Evolutionary conservation across 2,888 invertebrate genomes (phyloP).

Genomic region (Trilocha varians): DNA sequence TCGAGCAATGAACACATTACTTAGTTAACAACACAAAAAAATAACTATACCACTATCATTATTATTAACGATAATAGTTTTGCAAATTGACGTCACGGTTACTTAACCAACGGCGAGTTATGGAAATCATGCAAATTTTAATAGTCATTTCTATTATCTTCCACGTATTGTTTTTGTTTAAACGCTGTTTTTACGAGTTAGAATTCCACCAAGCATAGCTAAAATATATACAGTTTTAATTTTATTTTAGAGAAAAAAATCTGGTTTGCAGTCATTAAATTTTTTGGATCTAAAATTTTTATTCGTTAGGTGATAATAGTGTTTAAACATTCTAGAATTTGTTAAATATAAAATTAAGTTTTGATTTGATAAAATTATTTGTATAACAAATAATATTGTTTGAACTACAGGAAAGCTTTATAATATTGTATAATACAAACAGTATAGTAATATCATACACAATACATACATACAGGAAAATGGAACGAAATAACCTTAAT

Average conservation of each 20-base stretch:
- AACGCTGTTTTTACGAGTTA: conserved; percentile 8
- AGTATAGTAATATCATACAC: no score
- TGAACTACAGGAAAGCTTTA: no score
- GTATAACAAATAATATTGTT: no score
- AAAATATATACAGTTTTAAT: conserved; percentile 10
- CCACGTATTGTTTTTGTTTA: conserved; percentile 1
- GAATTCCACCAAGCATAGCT: not conserved
- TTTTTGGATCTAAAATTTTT: not conserved
- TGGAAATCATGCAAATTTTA: conserved; percentile 21
- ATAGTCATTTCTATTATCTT: conserved; percentile 17
- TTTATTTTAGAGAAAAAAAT: not conserved
- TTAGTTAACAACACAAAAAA: conserved; percentile 5
- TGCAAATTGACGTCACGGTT: conserved; percentile 22
- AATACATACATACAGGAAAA: no score
- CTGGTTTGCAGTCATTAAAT: conserved; percentile 7
- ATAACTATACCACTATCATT: conserved; percentile 16
- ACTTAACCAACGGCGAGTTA: conserved; percentile 17
- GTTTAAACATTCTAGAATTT: not conserved
- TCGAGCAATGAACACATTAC: not conserved
- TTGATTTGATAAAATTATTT: no score
- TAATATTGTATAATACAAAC: no score
- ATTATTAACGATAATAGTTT: conserved; percentile 25
- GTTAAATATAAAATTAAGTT: no score
- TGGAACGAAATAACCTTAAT: no score
- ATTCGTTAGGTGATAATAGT: not conserved